Evolutionary conservation across 2,113 vertebrate genomes (phyloP).

Genomic region (Hypocryptadius cinnamomeus): DNA sequence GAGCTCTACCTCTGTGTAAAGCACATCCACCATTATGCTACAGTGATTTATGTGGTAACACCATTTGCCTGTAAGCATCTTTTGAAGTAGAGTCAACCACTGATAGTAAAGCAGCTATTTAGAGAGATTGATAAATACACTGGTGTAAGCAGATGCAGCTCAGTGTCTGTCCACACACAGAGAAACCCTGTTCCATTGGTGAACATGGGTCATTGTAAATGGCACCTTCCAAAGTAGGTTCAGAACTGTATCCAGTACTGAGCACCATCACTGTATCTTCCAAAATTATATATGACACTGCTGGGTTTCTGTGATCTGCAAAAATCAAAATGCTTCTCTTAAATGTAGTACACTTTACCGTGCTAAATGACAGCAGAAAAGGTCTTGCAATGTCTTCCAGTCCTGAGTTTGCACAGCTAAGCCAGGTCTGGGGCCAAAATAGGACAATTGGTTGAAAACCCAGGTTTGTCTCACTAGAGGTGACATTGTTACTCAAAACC

Average conservation of each 20-base stretch:
- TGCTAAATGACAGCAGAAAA: background rate
- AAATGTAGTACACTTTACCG: background rate
- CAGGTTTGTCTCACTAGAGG: background rate
- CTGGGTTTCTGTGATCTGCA: background rate
- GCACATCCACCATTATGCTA: background rate
- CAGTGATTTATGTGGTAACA: background rate
- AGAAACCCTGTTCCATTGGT: fast-evolving
- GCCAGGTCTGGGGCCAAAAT: background rate
- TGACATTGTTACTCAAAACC: background rate
- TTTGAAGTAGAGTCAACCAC: background rate
- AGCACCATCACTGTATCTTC: background rate
- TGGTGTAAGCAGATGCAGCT: background rate
- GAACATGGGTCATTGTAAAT: background rate
- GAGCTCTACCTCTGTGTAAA: background rate
- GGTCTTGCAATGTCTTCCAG: background rate
- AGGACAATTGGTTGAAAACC: background rate
- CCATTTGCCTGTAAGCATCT: background rate
- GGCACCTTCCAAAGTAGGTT: background rate
- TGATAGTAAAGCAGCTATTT: background rate
- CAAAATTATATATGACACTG: background rate
- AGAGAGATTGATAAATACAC: background rate
- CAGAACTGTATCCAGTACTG: background rate
- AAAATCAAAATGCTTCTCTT: background rate
- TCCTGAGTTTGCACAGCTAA: background rate
- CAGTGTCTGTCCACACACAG: background rate